Evolutionary conservation across 2,888 invertebrate genomes (phyloP).

Genomic region (Pristionchus japonicus): DNA sequence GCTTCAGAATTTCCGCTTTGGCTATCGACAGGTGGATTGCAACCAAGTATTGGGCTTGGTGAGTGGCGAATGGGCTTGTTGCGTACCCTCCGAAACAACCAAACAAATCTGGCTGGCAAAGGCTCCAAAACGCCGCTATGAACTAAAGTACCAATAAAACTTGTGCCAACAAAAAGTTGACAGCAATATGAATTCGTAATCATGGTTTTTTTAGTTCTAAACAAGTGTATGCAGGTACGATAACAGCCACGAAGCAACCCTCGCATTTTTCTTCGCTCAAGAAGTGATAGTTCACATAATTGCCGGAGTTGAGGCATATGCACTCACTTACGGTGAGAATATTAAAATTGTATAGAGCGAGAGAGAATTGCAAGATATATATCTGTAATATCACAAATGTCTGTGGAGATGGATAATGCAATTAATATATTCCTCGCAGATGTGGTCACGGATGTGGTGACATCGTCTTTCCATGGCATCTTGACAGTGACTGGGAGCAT

Average conservation of each 20-base stretch:
- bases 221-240: not conserved
- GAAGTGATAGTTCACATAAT: not conserved
- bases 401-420: too few relatives aligned
- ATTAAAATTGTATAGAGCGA: not conserved
- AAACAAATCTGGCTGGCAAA: too few relatives aligned
- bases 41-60: constrained; percentile 1
- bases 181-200: too few relatives aligned
- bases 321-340: not conserved
- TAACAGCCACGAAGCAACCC: not conserved
- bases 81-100: not conserved
- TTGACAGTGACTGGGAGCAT: not conserved
- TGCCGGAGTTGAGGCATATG: not conserved
- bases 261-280: not conserved
- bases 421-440: not conserved
- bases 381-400: not conserved
- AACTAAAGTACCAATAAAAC: too few relatives aligned
- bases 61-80: not conserved
- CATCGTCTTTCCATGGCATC: not conserved
- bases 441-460: not conserved
- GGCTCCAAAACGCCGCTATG: too few relatives aligned
- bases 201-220: too few relatives aligned
- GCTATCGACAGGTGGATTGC: not conserved
- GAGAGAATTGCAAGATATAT: not conserved
- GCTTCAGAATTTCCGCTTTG: not conserved
- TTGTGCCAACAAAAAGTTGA: too few relatives aligned